Evolutionary conservation across 64 coral and sea anemone genomes (phyloP).

Genomic region (Montipora foliosa): DNA sequence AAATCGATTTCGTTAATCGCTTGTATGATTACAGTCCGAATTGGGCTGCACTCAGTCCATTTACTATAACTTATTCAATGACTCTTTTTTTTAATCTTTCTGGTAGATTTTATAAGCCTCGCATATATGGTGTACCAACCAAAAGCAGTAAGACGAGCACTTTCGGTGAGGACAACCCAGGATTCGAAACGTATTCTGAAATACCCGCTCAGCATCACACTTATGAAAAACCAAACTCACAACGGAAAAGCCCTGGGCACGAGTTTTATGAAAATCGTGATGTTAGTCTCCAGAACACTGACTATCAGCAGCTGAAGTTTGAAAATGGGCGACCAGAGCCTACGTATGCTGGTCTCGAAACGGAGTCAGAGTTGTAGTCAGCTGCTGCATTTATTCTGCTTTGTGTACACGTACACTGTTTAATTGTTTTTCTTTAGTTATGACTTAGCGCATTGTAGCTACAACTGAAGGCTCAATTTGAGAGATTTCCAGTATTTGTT

Average conservation of each 20-base stretch:
- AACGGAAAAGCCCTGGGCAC: neutral
- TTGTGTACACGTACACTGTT: neutral
- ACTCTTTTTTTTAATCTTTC: neutral
- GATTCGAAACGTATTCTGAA: neutral
- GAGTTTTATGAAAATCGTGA: neutral
- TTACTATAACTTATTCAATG: neutral
- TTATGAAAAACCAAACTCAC: neutral
- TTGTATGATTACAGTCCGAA: neutral
- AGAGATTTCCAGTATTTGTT: no score
- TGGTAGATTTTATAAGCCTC: neutral
- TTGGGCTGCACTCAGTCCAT: no score
- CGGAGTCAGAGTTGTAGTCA: neutral
- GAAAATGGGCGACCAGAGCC: neutral
- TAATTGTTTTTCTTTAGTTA: constrained; percentile 2
- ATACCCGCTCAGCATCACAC: neutral
- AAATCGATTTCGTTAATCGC: no score
- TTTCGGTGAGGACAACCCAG: neutral
- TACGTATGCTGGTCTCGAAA: neutral
- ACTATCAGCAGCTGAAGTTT: neutral
- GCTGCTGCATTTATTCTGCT: neutral
- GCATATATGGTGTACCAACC: neutral
- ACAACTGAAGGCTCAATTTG: no score
- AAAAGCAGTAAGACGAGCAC: neutral
- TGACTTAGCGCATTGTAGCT: neutral
- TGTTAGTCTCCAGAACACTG: neutral